phyloP scores from a whole-genome alignment of 2,888 invertebrate species.

The Sclerodermus sp. region DNA sequence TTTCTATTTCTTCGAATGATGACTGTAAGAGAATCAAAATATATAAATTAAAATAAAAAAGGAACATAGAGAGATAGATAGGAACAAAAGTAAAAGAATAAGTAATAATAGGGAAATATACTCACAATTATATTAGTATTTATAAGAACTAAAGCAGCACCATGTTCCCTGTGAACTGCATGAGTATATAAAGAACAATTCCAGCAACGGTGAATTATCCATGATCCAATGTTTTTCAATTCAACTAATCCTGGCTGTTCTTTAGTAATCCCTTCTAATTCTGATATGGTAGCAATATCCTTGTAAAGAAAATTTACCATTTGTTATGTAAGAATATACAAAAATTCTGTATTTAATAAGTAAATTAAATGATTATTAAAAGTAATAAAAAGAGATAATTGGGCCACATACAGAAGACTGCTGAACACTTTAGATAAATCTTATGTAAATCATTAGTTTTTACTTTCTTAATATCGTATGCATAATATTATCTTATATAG shows the following conservation, averaged over 20 bases:
- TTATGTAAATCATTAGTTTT: no score
- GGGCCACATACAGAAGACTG: no score
- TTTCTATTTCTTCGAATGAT: conserved; percentile 64
- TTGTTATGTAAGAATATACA: no score
- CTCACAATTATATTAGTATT: conserved; percentile 65
- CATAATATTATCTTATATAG: no score
- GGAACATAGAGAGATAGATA: not conserved
- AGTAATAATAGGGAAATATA: conserved; percentile 20
- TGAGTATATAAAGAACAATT: conserved; percentile 69
- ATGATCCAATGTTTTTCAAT: conserved; percentile 63
- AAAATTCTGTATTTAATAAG: no score
- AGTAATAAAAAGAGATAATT: no score
- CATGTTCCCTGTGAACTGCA: conserved; percentile 64
- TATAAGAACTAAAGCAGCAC: conserved; percentile 61
- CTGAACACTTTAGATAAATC: no score
- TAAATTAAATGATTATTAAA: no score
- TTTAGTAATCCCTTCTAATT: conserved; percentile 61
- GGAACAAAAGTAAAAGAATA: not conserved
- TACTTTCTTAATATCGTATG: no score
- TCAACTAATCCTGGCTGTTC: conserved; percentile 65
- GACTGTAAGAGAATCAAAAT: conserved; percentile 57
- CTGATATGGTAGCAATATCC: conserved; percentile 62
- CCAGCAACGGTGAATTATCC: conserved; percentile 67
- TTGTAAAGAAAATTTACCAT: conserved; percentile 23
- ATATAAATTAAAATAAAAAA: not conserved